Evolutionary conservation across 2,113 vertebrate genomes (phyloP).

Genomic region (Lates calcarifer): DNA sequence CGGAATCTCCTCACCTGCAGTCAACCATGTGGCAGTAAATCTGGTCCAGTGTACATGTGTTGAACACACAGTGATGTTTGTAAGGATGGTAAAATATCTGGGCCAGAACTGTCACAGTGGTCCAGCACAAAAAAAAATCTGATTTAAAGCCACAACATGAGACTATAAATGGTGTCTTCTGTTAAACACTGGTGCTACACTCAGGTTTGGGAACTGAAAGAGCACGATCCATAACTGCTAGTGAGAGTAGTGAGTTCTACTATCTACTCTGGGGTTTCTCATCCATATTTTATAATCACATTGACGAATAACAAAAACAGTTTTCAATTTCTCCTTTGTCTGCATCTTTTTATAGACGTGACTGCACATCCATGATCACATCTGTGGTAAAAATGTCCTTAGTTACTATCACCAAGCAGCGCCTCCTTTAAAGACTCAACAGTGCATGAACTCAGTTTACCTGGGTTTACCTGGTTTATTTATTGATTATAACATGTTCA

Average conservation of each 20-base stretch:
- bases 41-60: neutral
- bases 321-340: neutral
- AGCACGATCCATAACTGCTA: slow-evolving; percentile 11
- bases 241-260: neutral
- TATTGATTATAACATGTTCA: neutral
- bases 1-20: neutral
- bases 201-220: slow-evolving; percentile 9
- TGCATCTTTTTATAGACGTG: neutral
- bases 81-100: neutral
- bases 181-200: neutral
- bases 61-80: neutral
- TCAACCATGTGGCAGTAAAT: neutral
- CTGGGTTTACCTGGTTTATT: neutral
- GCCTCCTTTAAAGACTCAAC: neutral
- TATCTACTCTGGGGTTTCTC: slow-evolving; percentile 20
- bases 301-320: slow-evolving; percentile 5
- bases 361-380: neutral
- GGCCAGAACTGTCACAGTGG: neutral
- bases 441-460: neutral
- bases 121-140: slow-evolving; percentile 17
- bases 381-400: neutral
- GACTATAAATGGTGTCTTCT: neutral
- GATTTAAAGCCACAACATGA: slow-evolving; percentile 18
- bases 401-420: neutral
- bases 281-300: neutral